A percentile compares a stretch with the other conserved stretches of the same genome.
Conservation (phyloP, 2,888 invertebrate species). For the Blera fallax region DNA sequence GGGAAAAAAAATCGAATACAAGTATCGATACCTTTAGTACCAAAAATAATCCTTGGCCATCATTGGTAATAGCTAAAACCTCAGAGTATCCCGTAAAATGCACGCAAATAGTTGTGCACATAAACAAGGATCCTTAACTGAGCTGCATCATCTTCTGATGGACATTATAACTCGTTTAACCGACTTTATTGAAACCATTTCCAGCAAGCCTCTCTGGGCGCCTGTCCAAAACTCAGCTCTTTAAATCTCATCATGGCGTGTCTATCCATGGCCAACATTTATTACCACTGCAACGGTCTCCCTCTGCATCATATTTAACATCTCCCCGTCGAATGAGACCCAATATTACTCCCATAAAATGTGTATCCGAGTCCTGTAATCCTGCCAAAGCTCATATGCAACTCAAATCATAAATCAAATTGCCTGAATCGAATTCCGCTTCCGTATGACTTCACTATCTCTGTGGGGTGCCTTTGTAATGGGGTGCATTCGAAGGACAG, state of each 20-base stretch:
- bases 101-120: too few species aligned
- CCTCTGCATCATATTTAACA: conserved; percentile 4
- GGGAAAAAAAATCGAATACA: too few species aligned
- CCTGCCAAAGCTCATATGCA: conserved; percentile 28
- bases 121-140: too few species aligned
- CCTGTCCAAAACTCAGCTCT: not conserved
- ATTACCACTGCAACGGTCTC: not conserved
- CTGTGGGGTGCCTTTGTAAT: not conserved
- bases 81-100: too few species aligned
- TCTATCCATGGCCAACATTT: not conserved
- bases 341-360: conserved; percentile 28
- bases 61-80: too few species aligned
- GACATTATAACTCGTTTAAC: too few species aligned
- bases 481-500: not conserved
- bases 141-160: too few species aligned
- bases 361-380: conserved; percentile 1
- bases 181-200: not conserved
- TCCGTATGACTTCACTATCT: conserved; percentile 31
- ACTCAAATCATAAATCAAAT: conserved; percentile 53
- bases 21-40: too few species aligned
- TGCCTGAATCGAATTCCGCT: conserved; percentile 28
- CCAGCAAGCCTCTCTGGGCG: not conserved
- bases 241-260: not conserved
- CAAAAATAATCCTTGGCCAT: too few species aligned
- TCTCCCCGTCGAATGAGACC: not conserved